phyloP scores from a whole-genome alignment of 2,797 vertebrate genomes.

The Catharus ustulatus region DNA sequence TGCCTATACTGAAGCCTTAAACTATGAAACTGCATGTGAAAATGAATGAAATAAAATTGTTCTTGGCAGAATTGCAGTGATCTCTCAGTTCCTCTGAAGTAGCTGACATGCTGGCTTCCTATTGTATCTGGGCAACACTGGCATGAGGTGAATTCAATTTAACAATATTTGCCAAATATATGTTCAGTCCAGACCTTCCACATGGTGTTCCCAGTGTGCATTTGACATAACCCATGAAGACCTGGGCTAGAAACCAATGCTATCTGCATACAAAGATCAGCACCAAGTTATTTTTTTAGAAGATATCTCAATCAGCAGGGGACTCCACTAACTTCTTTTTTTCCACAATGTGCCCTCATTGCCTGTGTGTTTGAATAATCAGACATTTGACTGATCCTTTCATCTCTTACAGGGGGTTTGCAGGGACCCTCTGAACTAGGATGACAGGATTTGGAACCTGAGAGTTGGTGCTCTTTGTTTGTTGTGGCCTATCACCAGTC shows the following conservation, averaged over 20 bases:
- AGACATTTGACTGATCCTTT: slow-evolving; percentile 83
- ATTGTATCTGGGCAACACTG: slow-evolving; percentile 85
- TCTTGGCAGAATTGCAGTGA: neutral
- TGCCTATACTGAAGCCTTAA: neutral
- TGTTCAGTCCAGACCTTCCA: slow-evolving; percentile 79
- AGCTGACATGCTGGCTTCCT: neutral
- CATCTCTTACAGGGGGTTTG: slow-evolving; percentile 79
- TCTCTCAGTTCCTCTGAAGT: neutral
- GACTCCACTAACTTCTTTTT: slow-evolving; percentile 64
- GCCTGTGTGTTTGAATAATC: slow-evolving; percentile 78
- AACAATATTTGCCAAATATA: slow-evolving; percentile 82
- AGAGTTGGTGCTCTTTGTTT: slow-evolving; percentile 83
- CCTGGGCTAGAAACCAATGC: slow-evolving; percentile 67
- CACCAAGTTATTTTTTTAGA: slow-evolving; percentile 72
- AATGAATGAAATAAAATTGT: neutral
- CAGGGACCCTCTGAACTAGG: slow-evolving; percentile 79
- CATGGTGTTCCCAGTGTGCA: slow-evolving; percentile 79
- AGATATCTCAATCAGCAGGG: slow-evolving; percentile 94
- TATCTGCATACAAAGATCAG: slow-evolving; percentile 59
- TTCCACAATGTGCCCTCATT: slow-evolving; percentile 72
- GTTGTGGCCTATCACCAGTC: slow-evolving; percentile 80
- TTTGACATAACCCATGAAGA: slow-evolving; percentile 77
- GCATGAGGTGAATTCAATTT: slow-evolving; percentile 69
- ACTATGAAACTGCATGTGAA: neutral
- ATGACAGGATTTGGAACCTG: slow-evolving; percentile 84